Conservation (phyloP, 2,797 vertebrate genomes). For the Enoplosus armatus region DNA sequence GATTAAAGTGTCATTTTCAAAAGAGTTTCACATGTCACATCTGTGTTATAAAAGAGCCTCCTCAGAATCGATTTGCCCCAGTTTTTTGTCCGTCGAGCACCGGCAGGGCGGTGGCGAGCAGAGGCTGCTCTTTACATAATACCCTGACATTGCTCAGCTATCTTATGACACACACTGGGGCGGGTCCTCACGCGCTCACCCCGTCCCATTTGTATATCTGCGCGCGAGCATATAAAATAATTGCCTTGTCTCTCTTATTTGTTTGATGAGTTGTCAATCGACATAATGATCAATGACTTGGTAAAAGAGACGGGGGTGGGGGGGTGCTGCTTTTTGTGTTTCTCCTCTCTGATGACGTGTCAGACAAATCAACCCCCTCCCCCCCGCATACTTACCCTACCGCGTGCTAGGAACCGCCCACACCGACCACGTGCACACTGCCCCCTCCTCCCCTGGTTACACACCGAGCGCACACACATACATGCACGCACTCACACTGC, state of each 20-base stretch:
- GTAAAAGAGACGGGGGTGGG: background rate
- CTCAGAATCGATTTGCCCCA: constrained; percentile 45
- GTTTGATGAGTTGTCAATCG: constrained; percentile 8
- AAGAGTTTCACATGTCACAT: background rate
- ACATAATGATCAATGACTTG: constrained; percentile 3
- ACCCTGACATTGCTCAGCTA: constrained; percentile 87
- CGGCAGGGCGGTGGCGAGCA: constrained; percentile 87
- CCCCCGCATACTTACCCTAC: constrained; percentile 71
- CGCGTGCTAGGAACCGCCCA: constrained; percentile 82
- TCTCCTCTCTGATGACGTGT: constrained; percentile 86
- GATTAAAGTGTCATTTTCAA: background rate
- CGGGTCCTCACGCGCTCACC: constrained; percentile 64
- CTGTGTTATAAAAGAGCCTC: background rate
- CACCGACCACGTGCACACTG: constrained; percentile 84
- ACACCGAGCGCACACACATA: constrained; percentile 23
- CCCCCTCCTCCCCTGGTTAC: constrained; percentile 33
- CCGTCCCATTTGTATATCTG: constrained; percentile 1
- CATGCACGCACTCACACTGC: constrained; percentile 5
- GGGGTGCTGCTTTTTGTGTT: constrained; percentile 52
- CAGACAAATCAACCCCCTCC: constrained; percentile 66
- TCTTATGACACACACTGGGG: constrained; percentile 88
- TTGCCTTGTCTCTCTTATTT: background rate
- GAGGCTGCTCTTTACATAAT: constrained; percentile 86
- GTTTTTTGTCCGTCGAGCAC: constrained; percentile 62
- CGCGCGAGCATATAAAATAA: background rate